Conservation (phyloP, 2,113 vertebrate species). For the Ochotona curzoniae region DNA sequence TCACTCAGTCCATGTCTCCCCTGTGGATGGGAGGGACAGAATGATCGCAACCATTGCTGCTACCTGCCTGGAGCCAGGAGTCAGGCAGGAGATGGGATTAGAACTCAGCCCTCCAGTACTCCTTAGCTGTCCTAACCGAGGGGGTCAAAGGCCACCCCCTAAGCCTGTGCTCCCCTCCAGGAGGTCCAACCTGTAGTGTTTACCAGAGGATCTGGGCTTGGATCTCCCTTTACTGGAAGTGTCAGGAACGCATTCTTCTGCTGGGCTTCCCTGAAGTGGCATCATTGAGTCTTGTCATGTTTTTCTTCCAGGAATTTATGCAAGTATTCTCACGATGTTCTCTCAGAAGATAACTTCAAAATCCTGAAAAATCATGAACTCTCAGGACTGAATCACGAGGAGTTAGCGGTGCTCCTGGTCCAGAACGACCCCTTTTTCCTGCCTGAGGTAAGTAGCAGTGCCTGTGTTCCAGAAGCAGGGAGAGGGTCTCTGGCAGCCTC, state of each 20-base stretch:
- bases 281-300: not conserved
- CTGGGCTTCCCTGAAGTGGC: not conserved
- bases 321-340: conserved; percentile 83
- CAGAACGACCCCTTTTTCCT: conserved; percentile 87
- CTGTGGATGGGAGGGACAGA: too few species aligned
- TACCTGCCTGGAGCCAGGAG: too few species aligned
- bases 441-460: conserved; percentile 85
- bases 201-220: not conserved
- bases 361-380: conserved; percentile 82
- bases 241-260: not conserved
- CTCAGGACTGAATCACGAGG: conserved; percentile 81
- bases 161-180: too few species aligned
- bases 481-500: not conserved
- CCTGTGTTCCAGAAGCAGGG: not conserved
- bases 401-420: conserved; percentile 85
- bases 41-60: too few species aligned
- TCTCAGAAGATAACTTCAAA: conserved; percentile 80
- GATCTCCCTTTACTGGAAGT: not conserved
- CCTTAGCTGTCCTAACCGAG: too few species aligned
- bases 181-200: not conserved
- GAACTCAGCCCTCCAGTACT: too few species aligned
- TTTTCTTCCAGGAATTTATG: conserved; percentile 82
- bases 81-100: too few species aligned
- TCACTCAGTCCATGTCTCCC: too few species aligned
- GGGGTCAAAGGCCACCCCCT: too few species aligned